A percentile compares a stretch with the other conserved stretches of the same genome.
Evolutionary conservation across 2,797 vertebrate genomes (phyloP).

Genomic region (Oreochromis mossambicus): DNA sequence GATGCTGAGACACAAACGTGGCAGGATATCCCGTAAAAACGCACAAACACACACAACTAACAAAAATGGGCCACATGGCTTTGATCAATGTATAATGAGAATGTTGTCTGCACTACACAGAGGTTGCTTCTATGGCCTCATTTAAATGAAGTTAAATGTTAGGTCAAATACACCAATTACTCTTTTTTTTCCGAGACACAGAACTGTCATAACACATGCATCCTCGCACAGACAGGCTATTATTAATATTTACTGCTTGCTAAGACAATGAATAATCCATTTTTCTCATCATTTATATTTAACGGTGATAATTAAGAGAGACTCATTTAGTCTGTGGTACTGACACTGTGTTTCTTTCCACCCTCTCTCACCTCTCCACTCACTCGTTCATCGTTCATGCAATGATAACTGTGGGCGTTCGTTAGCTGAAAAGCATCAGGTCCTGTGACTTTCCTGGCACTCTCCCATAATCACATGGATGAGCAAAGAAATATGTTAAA

Average conservation of each 20-base stretch:
- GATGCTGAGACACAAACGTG: not conserved
- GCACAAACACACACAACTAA: not conserved
- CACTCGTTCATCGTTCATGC: conserved; percentile 16
- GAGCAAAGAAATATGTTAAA: conserved; percentile 25
- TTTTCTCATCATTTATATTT: conserved; percentile 2
- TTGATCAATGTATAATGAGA: conserved; percentile 39
- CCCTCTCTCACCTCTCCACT: not conserved
- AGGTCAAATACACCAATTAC: conserved; percentile 36
- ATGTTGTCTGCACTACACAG: conserved; percentile 10
- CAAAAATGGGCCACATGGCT: not conserved
- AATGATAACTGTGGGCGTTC: not conserved
- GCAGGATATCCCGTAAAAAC: not conserved
- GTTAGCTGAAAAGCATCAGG: conserved; percentile 6
- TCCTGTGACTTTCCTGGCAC: not conserved
- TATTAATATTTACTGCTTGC: conserved; percentile 22
- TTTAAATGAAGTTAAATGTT: conserved; percentile 50
- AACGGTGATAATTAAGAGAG: conserved; percentile 18
- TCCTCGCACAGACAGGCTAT: not conserved
- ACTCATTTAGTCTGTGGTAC: not conserved
- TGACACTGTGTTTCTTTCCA: conserved; percentile 1
- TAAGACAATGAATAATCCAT: conserved; percentile 22
- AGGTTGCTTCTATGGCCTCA: not conserved
- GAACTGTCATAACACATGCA: not conserved
- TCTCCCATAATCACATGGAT: not conserved
- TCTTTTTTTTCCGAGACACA: not conserved